Conservation (phyloP, 2,888 invertebrate species). For the Scaptomyza parva region DNA sequence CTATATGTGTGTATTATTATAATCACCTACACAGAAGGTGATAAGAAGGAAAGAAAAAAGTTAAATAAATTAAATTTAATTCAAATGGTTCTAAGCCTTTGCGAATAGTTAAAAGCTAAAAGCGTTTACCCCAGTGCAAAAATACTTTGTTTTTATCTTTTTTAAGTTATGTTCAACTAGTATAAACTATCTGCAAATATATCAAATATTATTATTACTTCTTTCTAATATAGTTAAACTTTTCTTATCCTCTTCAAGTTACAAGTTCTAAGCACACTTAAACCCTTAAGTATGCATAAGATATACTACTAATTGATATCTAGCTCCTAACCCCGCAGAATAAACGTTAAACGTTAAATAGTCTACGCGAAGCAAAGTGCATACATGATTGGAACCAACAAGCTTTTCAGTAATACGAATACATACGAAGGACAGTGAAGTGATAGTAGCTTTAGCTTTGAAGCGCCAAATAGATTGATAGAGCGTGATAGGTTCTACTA, state of each 20-base stretch:
- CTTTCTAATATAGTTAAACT: no score
- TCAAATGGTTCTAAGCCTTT: neutral
- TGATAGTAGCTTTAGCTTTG: no score
- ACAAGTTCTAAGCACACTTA: no score
- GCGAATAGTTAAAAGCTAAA: neutral
- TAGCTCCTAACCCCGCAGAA: neutral
- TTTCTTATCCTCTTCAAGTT: no score
- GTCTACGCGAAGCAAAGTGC: slow-evolving; percentile 24
- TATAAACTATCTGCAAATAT: no score
- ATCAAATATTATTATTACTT: no score
- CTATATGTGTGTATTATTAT: neutral
- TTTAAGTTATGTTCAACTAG: no score
- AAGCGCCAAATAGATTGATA: slow-evolving; percentile 5
- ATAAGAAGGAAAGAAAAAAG: neutral
- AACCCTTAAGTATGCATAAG: neutral
- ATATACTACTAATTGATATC: no score
- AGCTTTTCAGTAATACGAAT: no score
- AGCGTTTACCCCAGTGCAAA: neutral
- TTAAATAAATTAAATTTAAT: neutral
- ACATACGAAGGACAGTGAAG: no score
- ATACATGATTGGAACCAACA: slow-evolving; percentile 21
- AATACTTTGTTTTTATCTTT: no score
- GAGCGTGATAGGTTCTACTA: no score
- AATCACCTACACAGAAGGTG: slow-evolving; percentile 7
- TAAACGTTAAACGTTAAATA: neutral